Evolutionary conservation across 1,140 invertebrate genomes (phyloP), one percentile per base, ranked within the genome.

Genomic region (Camponotus floridanus): DNA sequence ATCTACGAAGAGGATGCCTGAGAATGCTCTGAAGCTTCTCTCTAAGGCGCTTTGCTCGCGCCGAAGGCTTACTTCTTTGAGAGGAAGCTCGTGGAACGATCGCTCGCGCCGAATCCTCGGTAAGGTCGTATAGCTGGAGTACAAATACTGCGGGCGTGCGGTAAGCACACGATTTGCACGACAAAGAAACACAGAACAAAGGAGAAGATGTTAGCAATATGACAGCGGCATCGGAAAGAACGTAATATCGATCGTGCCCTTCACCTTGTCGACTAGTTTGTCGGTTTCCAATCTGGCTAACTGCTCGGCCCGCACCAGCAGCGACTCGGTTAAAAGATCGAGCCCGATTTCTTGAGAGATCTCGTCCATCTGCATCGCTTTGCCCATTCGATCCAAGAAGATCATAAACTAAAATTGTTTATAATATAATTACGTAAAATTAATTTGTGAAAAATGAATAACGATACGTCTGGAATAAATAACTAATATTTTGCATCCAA

Each of bases 251-350:
- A 81, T 73, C 36, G 70, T 59, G 51, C 21, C 61, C 64, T 76
- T 85, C 51, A 97, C 97, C 96, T 97, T 97, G 93, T 97, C 97
- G 26, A 97, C 96, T 65, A 97, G 95, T 93, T 97, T 97, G 93
- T 97, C 97, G 91, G 97, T 97, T 93, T 98, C 97, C 21, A 98
- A 95, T 89, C 97, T 95, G 6, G 97, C 96, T 21, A 98, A 94
- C 91, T 98, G 97, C 93, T 98, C 97, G 11, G 97, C 97, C 26
- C 97, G 94, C 74, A 97, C 96, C 39, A 98, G 93, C 42, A 98
- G 95, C 39, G 97, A 97, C 90, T 98, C 97, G 0, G 97, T 97
- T 93, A 97, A 97, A 39, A 98, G 95, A 92, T 98, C 97, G 21
- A 97, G 96, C 9, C 97, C 97, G 68, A 97, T 96, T 88, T 98